Base-by-base conservation (phyloP, 2,888 invertebrate species). In the Drosophila heteroneura region DNA sequence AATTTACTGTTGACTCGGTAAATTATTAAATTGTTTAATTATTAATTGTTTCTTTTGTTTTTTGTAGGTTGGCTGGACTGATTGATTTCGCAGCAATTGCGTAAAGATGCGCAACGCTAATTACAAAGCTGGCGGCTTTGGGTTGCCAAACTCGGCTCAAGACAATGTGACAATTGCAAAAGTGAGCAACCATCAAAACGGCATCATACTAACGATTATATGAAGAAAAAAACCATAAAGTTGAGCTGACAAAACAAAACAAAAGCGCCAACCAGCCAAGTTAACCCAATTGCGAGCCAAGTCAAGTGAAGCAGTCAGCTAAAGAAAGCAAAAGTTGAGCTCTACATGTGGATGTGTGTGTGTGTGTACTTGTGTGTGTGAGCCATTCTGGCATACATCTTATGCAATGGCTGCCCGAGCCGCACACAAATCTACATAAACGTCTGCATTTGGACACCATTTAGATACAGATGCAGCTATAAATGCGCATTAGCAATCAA, bases 141-240 rank as follows among this genome's bases (percentile, higher is more conserved):
- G 1, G 22, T 77, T 77, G 44, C 65, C 56, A 67, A 74, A 78
- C 69, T 49, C 60, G 59, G 66, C 62, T 57, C 52, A 49, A 84
- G 77, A 85, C 85, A 85, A 88, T 85, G 90, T 83, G 85, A 88
- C 85, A 85, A 90, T 85, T 85, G 83, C 89, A 83, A 85, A 72
- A 85, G 82, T 69, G 66, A 51, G 59, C 63, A 57, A 53, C 51
- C 49, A 69, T 44, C 47, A 44, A 69, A 64, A 30, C 44, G 53
- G 39, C 64, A 47, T 70, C 65, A 30, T 56, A 62, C 61, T 62
- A 62, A 61, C 56, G 61, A 61, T 37, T 61, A 19, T 81, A 72
- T 77, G 71, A 67, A 82, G n/a, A 26, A 82, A 26, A 35, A 9
- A 68, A 72, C 67, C 71, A 81, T 78, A 85, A 83, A 81, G 69